Evolutionary conservation across 1,140 invertebrate species (phyloP).

Genomic region (Pseudomyrmex pallidus): DNA sequence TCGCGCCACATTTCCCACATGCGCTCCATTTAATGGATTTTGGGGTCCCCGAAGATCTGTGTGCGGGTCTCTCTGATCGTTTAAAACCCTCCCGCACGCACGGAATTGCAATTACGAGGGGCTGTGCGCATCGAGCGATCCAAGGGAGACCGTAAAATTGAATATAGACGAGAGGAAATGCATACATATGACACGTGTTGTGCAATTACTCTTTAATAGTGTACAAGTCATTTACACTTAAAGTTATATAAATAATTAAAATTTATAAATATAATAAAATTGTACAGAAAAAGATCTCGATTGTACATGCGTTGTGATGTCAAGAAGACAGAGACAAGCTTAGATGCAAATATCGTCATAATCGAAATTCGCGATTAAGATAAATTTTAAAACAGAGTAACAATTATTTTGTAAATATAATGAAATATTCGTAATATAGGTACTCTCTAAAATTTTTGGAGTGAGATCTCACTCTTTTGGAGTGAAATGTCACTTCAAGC

Average conservation of each 20-base stretch:
- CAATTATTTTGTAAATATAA: too few relatives aligned
- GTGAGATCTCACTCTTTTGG: too few relatives aligned
- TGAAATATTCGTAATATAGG: too few relatives aligned
- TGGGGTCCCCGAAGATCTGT: slow-evolving; percentile 10
- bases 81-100: slow-evolving; percentile 38
- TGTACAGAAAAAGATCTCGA: neutral
- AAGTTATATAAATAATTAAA: neutral
- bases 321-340: too few relatives aligned
- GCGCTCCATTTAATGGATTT: slow-evolving; percentile 66
- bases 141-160: slow-evolving; percentile 13
- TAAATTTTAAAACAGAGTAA: too few relatives aligned
- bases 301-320: too few relatives aligned
- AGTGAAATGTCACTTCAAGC: too few relatives aligned
- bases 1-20: slow-evolving; percentile 24
- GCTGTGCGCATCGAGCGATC: neutral
- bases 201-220: too few relatives aligned
- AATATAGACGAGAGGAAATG: slow-evolving; percentile 4
- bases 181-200: neutral
- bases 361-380: too few relatives aligned
- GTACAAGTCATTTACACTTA: too few relatives aligned
- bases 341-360: too few relatives aligned
- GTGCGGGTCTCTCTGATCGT: neutral
- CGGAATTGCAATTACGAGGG: neutral
- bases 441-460: too few relatives aligned
- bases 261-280: neutral